Percentiles rank a stretch among this genome's conserved stretches.
These are phyloP conservation scores for Haliaeetus leucogaster DNA, from an alignment of 2,113 vertebrate genomes.

Conservation along the genomic window DNA sequence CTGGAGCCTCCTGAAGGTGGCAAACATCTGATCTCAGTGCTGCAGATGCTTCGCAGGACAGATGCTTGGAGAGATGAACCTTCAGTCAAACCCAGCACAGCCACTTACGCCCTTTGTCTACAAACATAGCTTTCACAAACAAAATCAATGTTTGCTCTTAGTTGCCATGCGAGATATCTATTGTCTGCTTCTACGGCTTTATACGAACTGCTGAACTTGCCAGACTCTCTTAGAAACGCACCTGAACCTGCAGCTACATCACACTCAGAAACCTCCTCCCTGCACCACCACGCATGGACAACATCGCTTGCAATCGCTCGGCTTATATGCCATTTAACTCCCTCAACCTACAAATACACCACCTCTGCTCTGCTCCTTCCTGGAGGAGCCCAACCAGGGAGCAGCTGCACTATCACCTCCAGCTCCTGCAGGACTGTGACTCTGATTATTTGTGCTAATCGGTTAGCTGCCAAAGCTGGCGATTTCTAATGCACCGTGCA, in stretches of 20 bases:
- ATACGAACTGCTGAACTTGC: fast-evolving
- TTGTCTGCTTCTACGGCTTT: background rate
- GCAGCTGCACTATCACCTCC: background rate
- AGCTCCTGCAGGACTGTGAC: background rate
- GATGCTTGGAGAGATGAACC: background rate
- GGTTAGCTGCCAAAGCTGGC: background rate
- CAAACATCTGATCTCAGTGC: background rate
- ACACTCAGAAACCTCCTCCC: background rate
- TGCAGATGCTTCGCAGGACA: background rate
- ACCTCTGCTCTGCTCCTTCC: background rate
- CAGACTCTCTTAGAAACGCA: background rate
- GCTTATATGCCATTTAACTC: fast-evolving
- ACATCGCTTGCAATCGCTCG: background rate
- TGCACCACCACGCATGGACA: background rate
- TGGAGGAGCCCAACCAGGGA: background rate
- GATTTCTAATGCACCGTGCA: background rate
- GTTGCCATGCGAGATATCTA: background rate
- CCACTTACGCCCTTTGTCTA: background rate
- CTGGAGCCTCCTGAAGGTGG: background rate
- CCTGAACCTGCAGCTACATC: background rate
- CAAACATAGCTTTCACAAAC: background rate
- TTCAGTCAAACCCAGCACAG: background rate
- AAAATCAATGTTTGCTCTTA: background rate
- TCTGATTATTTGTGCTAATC: background rate
- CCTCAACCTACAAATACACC: background rate